Evolutionary conservation across 2,888 invertebrate genomes (phyloP).

Genomic region (Pachliopta kotzebuea): DNA sequence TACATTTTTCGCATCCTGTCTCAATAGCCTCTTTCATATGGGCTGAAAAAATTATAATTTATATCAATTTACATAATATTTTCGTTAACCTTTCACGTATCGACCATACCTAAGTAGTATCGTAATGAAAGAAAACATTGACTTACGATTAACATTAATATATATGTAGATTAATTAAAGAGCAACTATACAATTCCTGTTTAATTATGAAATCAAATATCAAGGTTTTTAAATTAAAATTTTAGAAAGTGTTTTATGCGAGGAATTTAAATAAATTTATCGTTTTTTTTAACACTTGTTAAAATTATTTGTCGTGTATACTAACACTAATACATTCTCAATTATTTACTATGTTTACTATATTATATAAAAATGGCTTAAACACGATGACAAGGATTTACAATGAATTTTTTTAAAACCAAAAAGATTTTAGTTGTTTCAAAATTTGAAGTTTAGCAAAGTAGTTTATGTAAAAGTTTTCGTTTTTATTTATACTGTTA

Average conservation of each 20-base stretch:
- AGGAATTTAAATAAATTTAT: too few species aligned
- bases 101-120: neutral
- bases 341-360: neutral
- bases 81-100: too few species aligned
- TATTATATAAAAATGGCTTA: neutral
- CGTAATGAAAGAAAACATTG: neutral
- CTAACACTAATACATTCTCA: neutral
- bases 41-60: slow-evolving; percentile 58
- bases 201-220: slow-evolving; percentile 8
- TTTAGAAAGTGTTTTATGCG: neutral
- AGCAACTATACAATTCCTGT: neutral
- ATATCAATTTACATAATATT: neutral
- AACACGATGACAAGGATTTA: neutral
- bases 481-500: neutral
- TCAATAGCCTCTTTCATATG: slow-evolving; percentile 83
- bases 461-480: neutral
- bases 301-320: neutral
- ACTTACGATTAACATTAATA: neutral
- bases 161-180: too few species aligned
- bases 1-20: slow-evolving; percentile 83
- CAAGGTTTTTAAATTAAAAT: neutral
- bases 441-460: neutral
- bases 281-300: too few species aligned
- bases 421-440: neutral
- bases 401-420: neutral